phyloP scores from a whole-genome alignment of 1,140 invertebrate genomes.

The Drosophila equinoxialis region DNA sequence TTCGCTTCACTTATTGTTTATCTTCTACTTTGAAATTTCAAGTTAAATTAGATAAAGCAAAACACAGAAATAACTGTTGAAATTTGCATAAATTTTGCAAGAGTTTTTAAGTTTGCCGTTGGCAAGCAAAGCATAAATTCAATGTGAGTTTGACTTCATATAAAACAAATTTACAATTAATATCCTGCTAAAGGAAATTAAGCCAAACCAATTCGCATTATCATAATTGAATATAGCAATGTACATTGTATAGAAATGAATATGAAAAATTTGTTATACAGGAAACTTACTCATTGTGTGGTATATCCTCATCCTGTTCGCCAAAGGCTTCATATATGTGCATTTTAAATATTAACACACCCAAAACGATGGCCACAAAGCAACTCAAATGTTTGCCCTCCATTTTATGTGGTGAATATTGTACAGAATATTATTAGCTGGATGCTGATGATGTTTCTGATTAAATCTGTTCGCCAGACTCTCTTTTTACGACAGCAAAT shows the following conservation, averaged over 20 bases:
- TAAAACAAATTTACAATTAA: conserved; percentile 72
- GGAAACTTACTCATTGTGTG: conserved; percentile 90
- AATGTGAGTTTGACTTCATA: conserved; percentile 2
- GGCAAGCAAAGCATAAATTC: not conserved
- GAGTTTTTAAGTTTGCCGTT: not conserved
- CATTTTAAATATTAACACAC: conserved; percentile 71
- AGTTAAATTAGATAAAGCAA: not conserved
- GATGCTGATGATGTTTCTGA: conserved; percentile 13
- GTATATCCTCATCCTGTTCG: conserved; percentile 92
- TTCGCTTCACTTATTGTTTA: too few species aligned
- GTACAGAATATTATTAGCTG: conserved; percentile 16
- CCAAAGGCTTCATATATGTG: conserved; percentile 81
- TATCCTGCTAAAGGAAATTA: conserved; percentile 63
- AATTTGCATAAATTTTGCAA: conserved; percentile 39
- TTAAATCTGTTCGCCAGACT: conserved; percentile 35
- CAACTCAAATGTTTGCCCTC: conserved; percentile 67
- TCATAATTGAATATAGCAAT: conserved; percentile 54
- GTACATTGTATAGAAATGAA: conserved; percentile 4
- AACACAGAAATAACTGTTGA: conserved; percentile 8
- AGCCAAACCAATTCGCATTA: conserved; percentile 25
- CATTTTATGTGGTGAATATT: conserved; percentile 51
- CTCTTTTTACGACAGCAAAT: conserved; percentile 29
- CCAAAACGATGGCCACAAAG: conserved; percentile 71
- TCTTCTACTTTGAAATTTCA: not conserved
- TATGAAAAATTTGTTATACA: conserved; percentile 23